Conservation (phyloP, 2,888 invertebrate species). For the Ennomos fuscantarius region DNA sequence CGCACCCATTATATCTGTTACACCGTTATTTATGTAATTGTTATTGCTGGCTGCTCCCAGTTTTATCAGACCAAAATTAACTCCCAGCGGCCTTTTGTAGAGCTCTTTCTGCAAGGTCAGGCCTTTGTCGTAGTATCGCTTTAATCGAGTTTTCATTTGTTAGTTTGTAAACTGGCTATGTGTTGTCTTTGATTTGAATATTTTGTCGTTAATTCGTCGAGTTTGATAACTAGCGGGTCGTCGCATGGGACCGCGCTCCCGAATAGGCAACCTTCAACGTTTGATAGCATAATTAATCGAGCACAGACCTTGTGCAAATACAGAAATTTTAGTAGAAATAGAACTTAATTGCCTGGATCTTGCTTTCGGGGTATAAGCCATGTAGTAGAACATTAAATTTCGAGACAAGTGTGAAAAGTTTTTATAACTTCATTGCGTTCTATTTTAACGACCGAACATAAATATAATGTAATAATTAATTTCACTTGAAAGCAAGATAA, state of each 20-base stretch:
- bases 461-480: too few relatives aligned
- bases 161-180: conserved; percentile 12
- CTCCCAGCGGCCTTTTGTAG: conserved; percentile 29
- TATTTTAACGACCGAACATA: conserved; percentile 1
- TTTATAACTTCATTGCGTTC: conserved; percentile 5
- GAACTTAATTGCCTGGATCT: too few relatives aligned
- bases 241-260: too few relatives aligned
- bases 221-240: too few relatives aligned
- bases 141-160: conserved; percentile 28
- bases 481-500: conserved; percentile 18
- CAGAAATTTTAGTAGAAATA: too few relatives aligned
- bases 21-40: conserved; percentile 36
- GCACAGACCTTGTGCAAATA: too few relatives aligned
- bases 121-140: conserved; percentile 34
- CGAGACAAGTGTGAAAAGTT: too few relatives aligned
- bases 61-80: conserved; percentile 41
- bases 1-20: conserved; percentile 31
- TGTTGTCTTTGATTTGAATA: conserved; percentile 11
- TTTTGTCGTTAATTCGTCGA: not conserved
- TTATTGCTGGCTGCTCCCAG: conserved; percentile 41
- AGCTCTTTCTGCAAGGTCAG: conserved; percentile 32
- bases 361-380: too few relatives aligned
- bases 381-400: too few relatives aligned
- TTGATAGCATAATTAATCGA: too few relatives aligned
- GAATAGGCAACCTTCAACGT: too few relatives aligned